Evolutionary conservation across 2,113 vertebrate species (phyloP), one percentile per base, ranked within the genome.

Genomic region (Hippocampus abdominalis): DNA sequence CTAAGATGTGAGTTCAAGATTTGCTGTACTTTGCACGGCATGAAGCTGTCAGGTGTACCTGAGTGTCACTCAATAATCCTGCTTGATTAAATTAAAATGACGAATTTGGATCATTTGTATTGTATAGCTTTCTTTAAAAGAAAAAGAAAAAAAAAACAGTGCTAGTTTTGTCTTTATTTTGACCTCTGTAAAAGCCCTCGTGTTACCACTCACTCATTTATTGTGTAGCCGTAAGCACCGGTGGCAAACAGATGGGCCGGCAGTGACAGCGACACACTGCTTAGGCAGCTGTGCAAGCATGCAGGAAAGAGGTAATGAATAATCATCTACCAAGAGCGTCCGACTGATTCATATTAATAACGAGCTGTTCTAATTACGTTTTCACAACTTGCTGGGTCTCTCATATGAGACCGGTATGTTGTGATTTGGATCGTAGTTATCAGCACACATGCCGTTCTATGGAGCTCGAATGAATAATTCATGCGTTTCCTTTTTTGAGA

Each of bases 231-330:
- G n/a, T 64, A 64, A 64, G 40, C 63, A 64, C 42, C 42, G 63
- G 63, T 64, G 23, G 63, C 63, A 64, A 64, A 64, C 63, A 64
- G 63, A 64, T 64, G 63, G 63, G 63, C 42, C 63, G 63, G 63
- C 63, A 23, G 32, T 85, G 88, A 89, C 87, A 88, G 86, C 82
- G 51, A 77, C 90, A 89, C 88, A 88, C 88, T 86, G 90, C 83
- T 89, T 73, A 67, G 85, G 84, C 91, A 92, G 87, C 90, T 92
- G 91, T 87, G 90, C 57, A 21, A 82, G 81, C 82, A 83, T 90
- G 90, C 85, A 81, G 85, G 90, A 86, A 89, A 89, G 89, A 86
- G 86, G 86, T 91, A 89, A 91, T 91, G 91, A 91, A 91, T 91
- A 90, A 91, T 91, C 89, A 90, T 79, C 84, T 76, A 81, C 76